Base-by-base conservation (phyloP, 2,113 vertebrate species). In the Campylomormyrus tamandua region DNA sequence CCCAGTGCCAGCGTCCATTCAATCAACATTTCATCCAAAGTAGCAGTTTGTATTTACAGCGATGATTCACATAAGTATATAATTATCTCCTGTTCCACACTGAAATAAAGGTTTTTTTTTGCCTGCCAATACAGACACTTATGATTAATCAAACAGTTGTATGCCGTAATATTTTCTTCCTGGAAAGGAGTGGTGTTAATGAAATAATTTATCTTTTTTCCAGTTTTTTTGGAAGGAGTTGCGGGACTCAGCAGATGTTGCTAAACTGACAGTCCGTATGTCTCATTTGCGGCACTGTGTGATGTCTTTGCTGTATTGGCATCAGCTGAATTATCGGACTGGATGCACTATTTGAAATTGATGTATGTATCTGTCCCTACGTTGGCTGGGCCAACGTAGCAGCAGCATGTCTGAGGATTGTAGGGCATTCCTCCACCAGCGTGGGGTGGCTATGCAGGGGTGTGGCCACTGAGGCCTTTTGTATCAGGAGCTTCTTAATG, bases 31-130 rank as follows among this genome's bases (percentile, higher is more conserved):
- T n/a, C 9, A n/a, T 48, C 83, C 45, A n/a, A 13, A 24, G 21
- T 42, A 42, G 45, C 83, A n/a, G 83, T 45, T 84, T 84, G 83
- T 84, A 48, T 84, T 84, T 84, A 48, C 42, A 48, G 83, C 10
- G 42, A 84, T 84, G 83, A 84, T 84, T 48, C 83, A 84, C 83
- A 84, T 84, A 48, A 84, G 19, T 48, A 84, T 84, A 21, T 84
- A 84, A 84, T 45, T 84, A 84, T 48, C 42, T 48, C 21, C 83
- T 84, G 83, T 84, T 84, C 83, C 39, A 84, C 83, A 42, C 83
- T 84, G 83, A 80, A 45, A 24, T 48, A 24, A 84, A 24, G 19
- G 19, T 83, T 45, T 46, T 24, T 83, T 84, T n/a, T 46, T 46
- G 39, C 45, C 42, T 3, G 21, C 83, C 24, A 84, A 11, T 48